phyloP scores from a whole-genome alignment of 2,797 vertebrate genomes.

The Sparidentex hasta region DNA sequence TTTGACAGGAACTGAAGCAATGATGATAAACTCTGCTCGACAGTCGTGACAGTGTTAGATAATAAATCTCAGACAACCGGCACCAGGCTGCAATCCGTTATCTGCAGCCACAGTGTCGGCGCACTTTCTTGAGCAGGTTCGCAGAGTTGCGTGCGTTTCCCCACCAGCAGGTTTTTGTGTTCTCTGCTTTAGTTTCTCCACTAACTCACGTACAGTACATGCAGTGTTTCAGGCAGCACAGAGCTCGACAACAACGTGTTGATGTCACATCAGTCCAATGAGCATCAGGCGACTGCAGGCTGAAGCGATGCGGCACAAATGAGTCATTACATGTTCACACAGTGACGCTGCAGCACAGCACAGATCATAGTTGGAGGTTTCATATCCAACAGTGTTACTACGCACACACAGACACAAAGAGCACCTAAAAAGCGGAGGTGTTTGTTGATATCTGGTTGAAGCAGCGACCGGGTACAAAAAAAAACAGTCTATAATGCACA shows the following conservation, averaged over 20 bases:
- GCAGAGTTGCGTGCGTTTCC: no score
- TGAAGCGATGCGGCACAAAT: not conserved
- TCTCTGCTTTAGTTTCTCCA: not conserved
- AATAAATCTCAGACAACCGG: no score
- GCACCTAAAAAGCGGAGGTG: not conserved
- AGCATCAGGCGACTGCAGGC: not conserved
- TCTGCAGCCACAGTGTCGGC: not conserved
- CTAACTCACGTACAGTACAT: fast-evolving
- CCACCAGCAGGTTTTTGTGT: no score
- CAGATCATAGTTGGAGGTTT: not conserved
- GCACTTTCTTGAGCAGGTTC: not conserved
- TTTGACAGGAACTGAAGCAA: not conserved
- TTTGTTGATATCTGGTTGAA: slow-evolving; percentile 1
- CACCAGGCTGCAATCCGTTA: not conserved
- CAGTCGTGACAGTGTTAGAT: not conserved
- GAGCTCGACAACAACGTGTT: not conserved
- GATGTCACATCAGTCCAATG: not conserved
- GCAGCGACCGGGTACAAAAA: not conserved
- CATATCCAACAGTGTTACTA: not conserved
- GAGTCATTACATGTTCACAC: not conserved
- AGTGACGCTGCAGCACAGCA: not conserved
- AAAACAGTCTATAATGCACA: not conserved
- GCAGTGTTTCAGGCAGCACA: not conserved
- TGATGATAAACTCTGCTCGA: not conserved
- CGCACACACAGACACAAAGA: not conserved